A percentile compares a stretch with the other conserved stretches of the same genome.
Evolutionary conservation across 2,113 vertebrate species (phyloP).

Genomic region (Gulo gulo): DNA sequence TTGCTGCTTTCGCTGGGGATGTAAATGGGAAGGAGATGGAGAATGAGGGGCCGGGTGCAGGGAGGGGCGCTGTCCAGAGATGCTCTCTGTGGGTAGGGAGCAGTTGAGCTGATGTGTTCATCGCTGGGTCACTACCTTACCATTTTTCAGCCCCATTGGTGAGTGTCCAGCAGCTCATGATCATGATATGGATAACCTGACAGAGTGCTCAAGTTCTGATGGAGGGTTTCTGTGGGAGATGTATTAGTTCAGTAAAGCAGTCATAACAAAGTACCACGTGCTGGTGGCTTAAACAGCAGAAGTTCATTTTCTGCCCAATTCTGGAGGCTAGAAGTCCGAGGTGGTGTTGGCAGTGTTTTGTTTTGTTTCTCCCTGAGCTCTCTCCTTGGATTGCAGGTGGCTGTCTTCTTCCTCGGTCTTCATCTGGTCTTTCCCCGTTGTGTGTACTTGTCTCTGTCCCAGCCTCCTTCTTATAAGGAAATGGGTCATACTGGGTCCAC

Average conservation of each 20-base stretch:
- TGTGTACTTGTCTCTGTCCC: neutral
- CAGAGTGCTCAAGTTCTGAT: neutral
- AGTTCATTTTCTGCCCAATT: neutral
- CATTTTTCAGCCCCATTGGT: neutral
- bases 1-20: accelerated
- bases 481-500: neutral
- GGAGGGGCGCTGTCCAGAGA: neutral
- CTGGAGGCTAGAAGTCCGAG: neutral
- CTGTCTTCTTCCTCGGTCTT: accelerated
- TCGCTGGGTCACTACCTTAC: neutral
- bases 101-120: neutral
- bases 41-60: neutral
- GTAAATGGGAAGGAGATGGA: neutral
- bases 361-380: neutral
- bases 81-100: accelerated
- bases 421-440: neutral
- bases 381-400: neutral
- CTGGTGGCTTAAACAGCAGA: neutral
- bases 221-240: neutral
- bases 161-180: neutral
- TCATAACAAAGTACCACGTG: neutral
- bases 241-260: neutral
- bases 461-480: neutral
- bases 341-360: neutral
- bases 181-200: neutral